Evolutionary conservation across 2,113 vertebrate species (phyloP), one percentile per base, ranked within the genome.

Genomic region (Noctilio leporinus): DNA sequence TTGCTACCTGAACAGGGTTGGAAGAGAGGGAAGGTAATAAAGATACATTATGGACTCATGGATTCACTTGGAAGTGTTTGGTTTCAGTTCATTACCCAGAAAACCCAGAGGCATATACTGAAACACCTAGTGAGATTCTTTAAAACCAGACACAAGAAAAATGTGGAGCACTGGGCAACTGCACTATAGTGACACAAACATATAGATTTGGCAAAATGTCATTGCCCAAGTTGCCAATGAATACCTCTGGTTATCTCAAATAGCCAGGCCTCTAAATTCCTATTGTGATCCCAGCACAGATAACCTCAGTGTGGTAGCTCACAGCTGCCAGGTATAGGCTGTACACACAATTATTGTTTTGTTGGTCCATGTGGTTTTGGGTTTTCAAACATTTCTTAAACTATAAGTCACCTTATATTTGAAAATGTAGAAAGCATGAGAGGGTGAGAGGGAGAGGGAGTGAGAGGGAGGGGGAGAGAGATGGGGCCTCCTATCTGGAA

Each of bases 41-140:
- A 89, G 84, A 75, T 7, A 59, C 51, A 65, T 33, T 83, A 91
- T 59, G 40, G 55, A 97, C 57, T 65, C 77, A 91, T 59, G 40
- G 55, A 97, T 51, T 65, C 77, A 76, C 19, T 26, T 14, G 38
- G 40, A 59, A 75, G 35, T 40, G n/a, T 88, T 38, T 91, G 17
- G 40, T 88, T 95, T 97, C 49, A 65, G 64, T 47, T 75, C 40
- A 86, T 49, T 89, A 76, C n/a, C 55, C 17, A 26, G 49, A 19
- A n/a, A 94, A 65, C 28, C 82, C 43, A 64, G 43, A 19, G 85
- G 26, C 20, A 8, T 10, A 49, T 17, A 43, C 16, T 16, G n/a
- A 83, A 95, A 96, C 33, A 91, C 65, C 33, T 89, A 64, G 62
- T 70, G 6, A 88, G 83, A 53, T 51, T 88, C 91, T 94, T 69